These are phyloP conservation scores for Anastrepha ludens DNA, from an alignment of 1,140 invertebrate species.

Conservation along the genomic window DNA sequence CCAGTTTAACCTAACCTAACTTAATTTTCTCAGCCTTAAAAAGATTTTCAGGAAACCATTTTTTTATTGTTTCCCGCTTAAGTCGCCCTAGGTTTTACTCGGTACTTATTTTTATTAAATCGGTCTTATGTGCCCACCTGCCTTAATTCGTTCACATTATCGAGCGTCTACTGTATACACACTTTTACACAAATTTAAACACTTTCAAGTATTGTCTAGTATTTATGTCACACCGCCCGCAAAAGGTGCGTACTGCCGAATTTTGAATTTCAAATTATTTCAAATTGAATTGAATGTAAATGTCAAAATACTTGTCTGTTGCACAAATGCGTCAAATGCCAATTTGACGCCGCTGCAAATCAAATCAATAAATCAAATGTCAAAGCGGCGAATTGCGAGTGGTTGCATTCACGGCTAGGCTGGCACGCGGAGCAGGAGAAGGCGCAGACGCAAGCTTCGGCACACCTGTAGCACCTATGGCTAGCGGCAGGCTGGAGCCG, in stretches of 20 bases:
- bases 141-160: no score
- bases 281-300: slow-evolving; percentile 46
- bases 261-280: slow-evolving; percentile 4
- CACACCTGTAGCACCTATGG: slow-evolving; percentile 2
- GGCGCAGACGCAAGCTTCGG: neutral
- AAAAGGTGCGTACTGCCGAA: neutral
- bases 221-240: neutral
- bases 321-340: slow-evolving; percentile 50
- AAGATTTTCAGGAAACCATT: no score
- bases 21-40: no score
- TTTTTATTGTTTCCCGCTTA: no score
- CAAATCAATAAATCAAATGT: slow-evolving; percentile 47
- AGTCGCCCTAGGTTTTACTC: no score
- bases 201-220: neutral
- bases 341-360: slow-evolving; percentile 46
- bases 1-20: no score
- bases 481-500: neutral
- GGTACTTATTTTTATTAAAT: no score
- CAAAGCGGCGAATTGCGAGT: neutral
- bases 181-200: no score
- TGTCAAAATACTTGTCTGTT: slow-evolving; percentile 45
- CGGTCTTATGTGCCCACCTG: no score
- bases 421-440: neutral
- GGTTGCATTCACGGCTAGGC: neutral
- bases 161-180: no score